A percentile compares a stretch with the other conserved stretches of the same genome.
phyloP scores from a whole-genome alignment of 2,113 vertebrate species.

The Lycaon pictus region DNA sequence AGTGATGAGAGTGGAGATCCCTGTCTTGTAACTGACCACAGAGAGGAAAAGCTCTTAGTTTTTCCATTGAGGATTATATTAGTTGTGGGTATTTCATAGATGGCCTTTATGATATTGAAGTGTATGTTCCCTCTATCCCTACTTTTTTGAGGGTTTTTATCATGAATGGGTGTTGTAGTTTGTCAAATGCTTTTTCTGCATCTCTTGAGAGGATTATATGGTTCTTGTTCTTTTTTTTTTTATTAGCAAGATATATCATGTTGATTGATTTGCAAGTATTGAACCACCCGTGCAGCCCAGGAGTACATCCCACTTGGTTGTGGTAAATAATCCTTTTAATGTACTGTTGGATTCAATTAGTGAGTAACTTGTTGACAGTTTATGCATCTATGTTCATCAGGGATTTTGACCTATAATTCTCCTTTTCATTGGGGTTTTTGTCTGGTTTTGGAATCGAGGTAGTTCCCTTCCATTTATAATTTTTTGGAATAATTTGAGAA shows the following conservation, averaged over 20 bases:
- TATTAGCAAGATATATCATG: background rate
- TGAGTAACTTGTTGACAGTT: background rate
- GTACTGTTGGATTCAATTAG: background rate
- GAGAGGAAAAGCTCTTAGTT: background rate
- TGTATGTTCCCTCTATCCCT: background rate
- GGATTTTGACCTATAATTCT: background rate
- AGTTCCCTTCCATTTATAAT: background rate
- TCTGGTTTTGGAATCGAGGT: background rate
- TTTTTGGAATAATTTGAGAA: too few species aligned
- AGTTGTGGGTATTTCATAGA: too few species aligned
- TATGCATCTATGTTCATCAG: background rate
- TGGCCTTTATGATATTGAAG: background rate
- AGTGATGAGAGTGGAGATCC: background rate
- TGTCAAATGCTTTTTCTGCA: background rate
- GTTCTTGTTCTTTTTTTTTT: background rate
- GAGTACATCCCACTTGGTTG: background rate
- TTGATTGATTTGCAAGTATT: background rate
- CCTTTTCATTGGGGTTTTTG: background rate
- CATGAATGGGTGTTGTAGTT: background rate
- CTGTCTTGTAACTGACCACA: background rate
- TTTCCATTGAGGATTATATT: background rate
- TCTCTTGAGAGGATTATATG: background rate
- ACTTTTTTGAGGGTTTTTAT: background rate
- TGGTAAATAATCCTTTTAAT: background rate
- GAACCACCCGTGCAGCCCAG: background rate